phyloP scores from a whole-genome alignment of 1,140 invertebrate species.

The Drosophila miranda region DNA sequence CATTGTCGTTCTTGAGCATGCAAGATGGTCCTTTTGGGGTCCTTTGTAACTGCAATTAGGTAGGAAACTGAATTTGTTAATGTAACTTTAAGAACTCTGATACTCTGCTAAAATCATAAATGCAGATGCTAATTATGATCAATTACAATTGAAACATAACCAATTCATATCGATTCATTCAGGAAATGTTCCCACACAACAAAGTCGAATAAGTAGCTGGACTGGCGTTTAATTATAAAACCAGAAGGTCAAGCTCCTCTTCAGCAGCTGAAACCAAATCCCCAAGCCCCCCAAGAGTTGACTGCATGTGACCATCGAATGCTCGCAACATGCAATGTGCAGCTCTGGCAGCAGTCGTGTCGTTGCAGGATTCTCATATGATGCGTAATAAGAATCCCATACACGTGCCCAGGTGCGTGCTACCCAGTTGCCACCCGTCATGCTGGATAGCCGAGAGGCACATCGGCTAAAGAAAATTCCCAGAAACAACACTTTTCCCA shows the following conservation, averaged over 20 bases:
- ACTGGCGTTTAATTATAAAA: too few relatives aligned
- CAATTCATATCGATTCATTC: too few relatives aligned
- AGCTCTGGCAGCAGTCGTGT: conserved; percentile 26
- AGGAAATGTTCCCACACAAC: too few relatives aligned
- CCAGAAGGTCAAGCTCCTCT: too few relatives aligned
- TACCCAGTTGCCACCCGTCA: conserved; percentile 17
- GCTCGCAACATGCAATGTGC: conserved; percentile 31
- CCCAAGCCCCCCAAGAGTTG: background rate
- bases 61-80: too few relatives aligned
- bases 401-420: conserved; percentile 53
- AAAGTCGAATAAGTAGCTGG: too few relatives aligned
- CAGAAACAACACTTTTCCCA: conserved; percentile 22
- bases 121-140: background rate
- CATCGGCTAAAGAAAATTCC: conserved; percentile 14
- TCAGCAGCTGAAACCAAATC: conserved; percentile 8
- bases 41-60: too few relatives aligned
- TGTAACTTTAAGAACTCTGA: too few relatives aligned
- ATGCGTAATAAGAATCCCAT: conserved; percentile 7
- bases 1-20: conserved; percentile 29
- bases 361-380: conserved; percentile 13
- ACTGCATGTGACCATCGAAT: conserved; percentile 36
- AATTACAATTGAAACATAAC: background rate
- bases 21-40: too few relatives aligned
- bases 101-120: too few relatives aligned
- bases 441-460: too few relatives aligned